Evolutionary conservation across 2,113 vertebrate genomes (phyloP).

Genomic region (Morone saxatilis): DNA sequence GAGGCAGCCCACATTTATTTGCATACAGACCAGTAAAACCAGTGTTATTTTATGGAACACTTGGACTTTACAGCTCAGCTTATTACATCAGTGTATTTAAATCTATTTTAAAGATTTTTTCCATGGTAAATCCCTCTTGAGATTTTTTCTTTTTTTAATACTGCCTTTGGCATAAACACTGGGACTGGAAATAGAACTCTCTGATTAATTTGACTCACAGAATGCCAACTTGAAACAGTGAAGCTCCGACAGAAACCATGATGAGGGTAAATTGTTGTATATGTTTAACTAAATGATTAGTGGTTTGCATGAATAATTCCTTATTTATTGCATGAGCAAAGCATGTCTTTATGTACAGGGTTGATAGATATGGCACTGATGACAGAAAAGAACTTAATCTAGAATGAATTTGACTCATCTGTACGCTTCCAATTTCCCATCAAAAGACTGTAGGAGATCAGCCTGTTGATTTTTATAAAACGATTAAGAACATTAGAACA

Average conservation of each 20-base stretch:
- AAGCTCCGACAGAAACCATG: constrained; percentile 27
- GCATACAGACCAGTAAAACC: constrained; percentile 3
- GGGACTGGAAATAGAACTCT: constrained; percentile 65
- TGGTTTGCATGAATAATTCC: constrained; percentile 29
- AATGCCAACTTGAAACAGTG: constrained; percentile 54
- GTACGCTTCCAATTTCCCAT: neutral
- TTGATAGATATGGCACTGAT: neutral
- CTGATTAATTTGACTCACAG: constrained; percentile 70
- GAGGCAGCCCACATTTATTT: neutral
- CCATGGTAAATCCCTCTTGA: constrained; percentile 54
- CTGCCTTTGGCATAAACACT: constrained; percentile 76
- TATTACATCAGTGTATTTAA: constrained; percentile 51
- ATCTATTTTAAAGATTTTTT: constrained; percentile 51
- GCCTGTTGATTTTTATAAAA: neutral
- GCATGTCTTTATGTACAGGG: neutral
- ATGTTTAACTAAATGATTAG: constrained; percentile 33
- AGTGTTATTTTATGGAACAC: neutral
- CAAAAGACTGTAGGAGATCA: neutral
- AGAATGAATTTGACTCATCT: constrained; percentile 4
- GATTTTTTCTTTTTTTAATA: constrained; percentile 59
- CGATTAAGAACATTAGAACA: neutral
- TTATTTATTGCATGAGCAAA: neutral
- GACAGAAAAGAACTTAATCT: neutral
- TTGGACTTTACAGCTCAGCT: constrained; percentile 13
- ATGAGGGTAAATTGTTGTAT: constrained; percentile 12